phyloP scores from a whole-genome alignment of 2,888 invertebrate species.

The Ditula angustiorana region DNA sequence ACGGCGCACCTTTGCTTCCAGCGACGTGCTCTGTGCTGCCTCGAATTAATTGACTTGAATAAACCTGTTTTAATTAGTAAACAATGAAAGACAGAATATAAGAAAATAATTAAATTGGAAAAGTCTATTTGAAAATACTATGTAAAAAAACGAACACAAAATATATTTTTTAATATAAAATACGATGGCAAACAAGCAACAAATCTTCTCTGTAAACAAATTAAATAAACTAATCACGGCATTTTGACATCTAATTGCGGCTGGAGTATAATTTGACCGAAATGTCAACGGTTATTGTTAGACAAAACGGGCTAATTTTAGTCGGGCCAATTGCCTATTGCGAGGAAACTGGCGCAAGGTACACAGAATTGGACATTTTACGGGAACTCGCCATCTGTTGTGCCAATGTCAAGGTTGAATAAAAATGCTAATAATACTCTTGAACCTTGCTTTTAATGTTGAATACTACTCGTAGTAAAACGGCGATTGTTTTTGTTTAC shows the following conservation, averaged over 20 bases:
- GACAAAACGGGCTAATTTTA: conserved; percentile 18
- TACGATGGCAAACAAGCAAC: too few relatives aligned
- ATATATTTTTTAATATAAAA: too few relatives aligned
- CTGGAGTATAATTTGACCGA: not conserved
- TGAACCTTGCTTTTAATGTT: not conserved
- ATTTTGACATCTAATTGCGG: not conserved
- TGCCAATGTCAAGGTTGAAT: not conserved
- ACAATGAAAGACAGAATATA: too few relatives aligned
- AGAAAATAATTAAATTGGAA: too few relatives aligned
- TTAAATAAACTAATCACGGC: not conserved
- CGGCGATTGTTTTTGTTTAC: not conserved
- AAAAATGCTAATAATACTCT: not conserved
- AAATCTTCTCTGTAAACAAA: too few relatives aligned
- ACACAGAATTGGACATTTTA: not conserved
- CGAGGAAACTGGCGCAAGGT: not conserved
- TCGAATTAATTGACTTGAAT: not conserved
- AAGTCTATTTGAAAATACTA: too few relatives aligned
- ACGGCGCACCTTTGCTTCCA: not conserved
- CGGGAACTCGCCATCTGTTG: not conserved
- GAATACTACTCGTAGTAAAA: not conserved
- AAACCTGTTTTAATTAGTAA: not conserved
- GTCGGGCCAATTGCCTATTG: conserved; percentile 16
- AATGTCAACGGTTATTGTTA: conserved; percentile 19
- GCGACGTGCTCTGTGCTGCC: not conserved
- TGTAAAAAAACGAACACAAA: too few relatives aligned